Conservation (phyloP, 2,888 invertebrate species). For the Atethmia centrago region DNA sequence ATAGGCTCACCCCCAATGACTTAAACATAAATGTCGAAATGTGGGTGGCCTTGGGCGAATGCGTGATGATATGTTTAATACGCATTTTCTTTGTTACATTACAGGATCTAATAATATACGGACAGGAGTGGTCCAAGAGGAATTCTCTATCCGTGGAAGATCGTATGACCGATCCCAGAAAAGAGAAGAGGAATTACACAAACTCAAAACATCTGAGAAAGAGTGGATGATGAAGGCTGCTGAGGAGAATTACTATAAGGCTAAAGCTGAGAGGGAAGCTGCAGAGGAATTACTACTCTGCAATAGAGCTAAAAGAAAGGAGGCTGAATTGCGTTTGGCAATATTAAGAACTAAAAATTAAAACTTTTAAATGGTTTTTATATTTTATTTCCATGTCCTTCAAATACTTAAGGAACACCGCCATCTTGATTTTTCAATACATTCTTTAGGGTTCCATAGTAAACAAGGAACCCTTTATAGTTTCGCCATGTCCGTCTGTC, state of each 20-base stretch:
- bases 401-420: no score
- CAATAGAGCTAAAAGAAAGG: not conserved
- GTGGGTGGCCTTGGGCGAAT: no score
- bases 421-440: no score
- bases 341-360: not conserved
- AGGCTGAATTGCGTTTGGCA: conserved; percentile 6
- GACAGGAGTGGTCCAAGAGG: not conserved
- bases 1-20: no score
- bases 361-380: not conserved
- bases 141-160: not conserved
- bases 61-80: no score
- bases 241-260: not conserved
- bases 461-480: no score
- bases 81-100: not conserved
- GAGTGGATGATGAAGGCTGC: not conserved
- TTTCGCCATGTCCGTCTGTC: no score
- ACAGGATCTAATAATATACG: not conserved
- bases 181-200: not conserved
- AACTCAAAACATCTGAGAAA: not conserved
- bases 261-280: not conserved
- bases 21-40: no score
- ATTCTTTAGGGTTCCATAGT: no score
- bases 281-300: not conserved
- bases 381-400: not conserved
- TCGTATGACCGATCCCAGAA: not conserved